A percentile compares a stretch with the other conserved stretches of the same genome.
phyloP scores from a whole-genome alignment of 2,888 invertebrate species.

The Perizoma affinitatum region DNA sequence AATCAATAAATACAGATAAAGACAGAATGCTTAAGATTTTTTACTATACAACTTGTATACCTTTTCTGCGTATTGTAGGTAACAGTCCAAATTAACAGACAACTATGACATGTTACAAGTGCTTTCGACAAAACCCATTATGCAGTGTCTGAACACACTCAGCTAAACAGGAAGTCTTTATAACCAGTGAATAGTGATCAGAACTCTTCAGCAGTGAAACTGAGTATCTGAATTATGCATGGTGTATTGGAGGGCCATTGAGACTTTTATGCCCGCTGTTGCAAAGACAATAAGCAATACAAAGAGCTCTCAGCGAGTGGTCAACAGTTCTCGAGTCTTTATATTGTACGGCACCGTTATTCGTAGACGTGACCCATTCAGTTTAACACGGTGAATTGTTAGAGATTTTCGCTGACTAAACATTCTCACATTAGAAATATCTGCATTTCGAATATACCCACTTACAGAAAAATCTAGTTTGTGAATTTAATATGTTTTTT shows the following conservation, averaged over 20 bases:
- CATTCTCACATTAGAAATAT: conserved; percentile 19
- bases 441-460: neutral
- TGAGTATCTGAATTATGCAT: conserved; percentile 38
- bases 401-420: conserved; percentile 26
- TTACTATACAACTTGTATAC: conserved; percentile 51
- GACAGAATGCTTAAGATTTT: conserved; percentile 45
- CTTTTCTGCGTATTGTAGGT: conserved; percentile 67
- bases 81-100: conserved; percentile 76
- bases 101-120: conserved; percentile 81
- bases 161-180: conserved; percentile 37
- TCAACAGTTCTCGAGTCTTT: conserved; percentile 67
- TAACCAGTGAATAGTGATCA: conserved; percentile 38
- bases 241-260: conserved; percentile 59
- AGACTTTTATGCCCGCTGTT: conserved; percentile 67
- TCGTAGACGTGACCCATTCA: conserved; percentile 52
- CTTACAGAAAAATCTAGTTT: no score
- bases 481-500: no score
- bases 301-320: conserved; percentile 74
- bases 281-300: conserved; percentile 75
- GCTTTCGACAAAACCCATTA: conserved; percentile 53
- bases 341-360: conserved; percentile 61
- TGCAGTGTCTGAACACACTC: conserved; percentile 28
- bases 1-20: conserved; percentile 59
- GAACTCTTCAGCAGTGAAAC: conserved; percentile 30
- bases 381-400: conserved; percentile 23